These are phyloP conservation scores for Stichodactyla mertensii DNA, from an alignment of 64 coral and sea anemone species.

Conservation along the genomic window DNA sequence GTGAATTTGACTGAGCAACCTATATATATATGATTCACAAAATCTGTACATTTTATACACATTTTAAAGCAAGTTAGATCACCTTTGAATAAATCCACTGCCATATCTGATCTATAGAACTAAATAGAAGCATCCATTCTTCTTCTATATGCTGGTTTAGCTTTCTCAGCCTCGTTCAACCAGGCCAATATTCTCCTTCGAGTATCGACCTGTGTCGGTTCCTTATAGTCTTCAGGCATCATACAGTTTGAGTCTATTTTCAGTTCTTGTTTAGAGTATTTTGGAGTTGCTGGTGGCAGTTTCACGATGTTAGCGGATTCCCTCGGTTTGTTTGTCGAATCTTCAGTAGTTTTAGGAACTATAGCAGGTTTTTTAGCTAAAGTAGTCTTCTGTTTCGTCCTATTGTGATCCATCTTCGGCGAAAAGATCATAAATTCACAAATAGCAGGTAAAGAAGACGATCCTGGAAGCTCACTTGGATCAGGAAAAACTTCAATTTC, in stretches of 20 bases:
- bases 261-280: background rate
- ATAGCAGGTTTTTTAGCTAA: background rate
- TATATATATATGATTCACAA: too few species aligned
- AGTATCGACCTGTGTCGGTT: background rate
- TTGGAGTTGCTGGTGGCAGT: slow-evolving; percentile 13
- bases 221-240: slow-evolving; percentile 16
- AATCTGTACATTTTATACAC: too few species aligned
- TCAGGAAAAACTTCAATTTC: slow-evolving; percentile 27
- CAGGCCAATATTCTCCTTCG: slow-evolving; percentile 16
- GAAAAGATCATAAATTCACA: slow-evolving; percentile 27
- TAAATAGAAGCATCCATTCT: background rate
- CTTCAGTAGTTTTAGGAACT: background rate
- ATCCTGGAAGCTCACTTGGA: background rate
- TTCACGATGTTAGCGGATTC: background rate
- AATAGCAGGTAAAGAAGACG: slow-evolving; percentile 13
- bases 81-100: too few species aligned
- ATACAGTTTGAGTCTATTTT: slow-evolving; percentile 18
- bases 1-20: too few species aligned
- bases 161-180: slow-evolving; percentile 21
- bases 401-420: background rate
- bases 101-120: background rate
- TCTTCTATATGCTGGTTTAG: slow-evolving; percentile 7
- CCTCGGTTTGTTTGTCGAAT: background rate
- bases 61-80: too few species aligned
- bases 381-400: slow-evolving; percentile 1